phyloP scores from a whole-genome alignment of 1,140 invertebrate genomes.

The Arion vulgaris region DNA sequence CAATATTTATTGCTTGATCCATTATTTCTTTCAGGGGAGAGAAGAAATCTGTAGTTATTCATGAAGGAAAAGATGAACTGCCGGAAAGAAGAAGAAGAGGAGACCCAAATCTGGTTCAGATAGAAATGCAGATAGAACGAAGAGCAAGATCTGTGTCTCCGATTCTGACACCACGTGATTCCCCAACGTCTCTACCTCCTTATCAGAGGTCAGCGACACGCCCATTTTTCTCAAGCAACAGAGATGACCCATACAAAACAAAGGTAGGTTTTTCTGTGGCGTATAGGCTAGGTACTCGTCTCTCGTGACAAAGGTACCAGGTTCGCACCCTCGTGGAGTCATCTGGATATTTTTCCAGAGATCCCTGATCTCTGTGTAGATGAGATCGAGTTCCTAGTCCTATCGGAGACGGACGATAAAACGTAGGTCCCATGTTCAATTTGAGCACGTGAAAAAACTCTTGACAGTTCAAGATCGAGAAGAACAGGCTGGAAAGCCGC shows the following conservation, averaged over 20 bases:
- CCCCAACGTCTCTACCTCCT: neutral
- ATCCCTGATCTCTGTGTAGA: too few relatives aligned
- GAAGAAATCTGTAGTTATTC: neutral
- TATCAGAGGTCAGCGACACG: neutral
- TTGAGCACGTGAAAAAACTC: too few relatives aligned
- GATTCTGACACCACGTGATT: neutral
- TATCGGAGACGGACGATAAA: too few relatives aligned
- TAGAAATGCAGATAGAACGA: neutral
- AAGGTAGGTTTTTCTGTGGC: neutral
- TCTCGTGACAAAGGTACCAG: too few relatives aligned
- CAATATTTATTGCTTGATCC: too few relatives aligned
- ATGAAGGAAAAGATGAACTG: neutral
- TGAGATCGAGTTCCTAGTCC: too few relatives aligned
- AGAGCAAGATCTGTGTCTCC: constrained; percentile 8
- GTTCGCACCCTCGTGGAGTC: too few relatives aligned
- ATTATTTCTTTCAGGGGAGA: constrained; percentile 4
- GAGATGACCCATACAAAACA: neutral
- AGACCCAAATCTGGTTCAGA: neutral
- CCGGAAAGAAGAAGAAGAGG: neutral
- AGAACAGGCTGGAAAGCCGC: too few relatives aligned
- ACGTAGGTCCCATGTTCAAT: too few relatives aligned
- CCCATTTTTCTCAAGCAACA: neutral
- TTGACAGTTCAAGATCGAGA: too few relatives aligned
- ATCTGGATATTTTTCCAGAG: too few relatives aligned
- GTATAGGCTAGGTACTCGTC: too few relatives aligned